Evolutionary conservation across 2,888 invertebrate species (phyloP), one percentile per base, ranked within the genome.

Genomic region (Blastobasis adustella): DNA sequence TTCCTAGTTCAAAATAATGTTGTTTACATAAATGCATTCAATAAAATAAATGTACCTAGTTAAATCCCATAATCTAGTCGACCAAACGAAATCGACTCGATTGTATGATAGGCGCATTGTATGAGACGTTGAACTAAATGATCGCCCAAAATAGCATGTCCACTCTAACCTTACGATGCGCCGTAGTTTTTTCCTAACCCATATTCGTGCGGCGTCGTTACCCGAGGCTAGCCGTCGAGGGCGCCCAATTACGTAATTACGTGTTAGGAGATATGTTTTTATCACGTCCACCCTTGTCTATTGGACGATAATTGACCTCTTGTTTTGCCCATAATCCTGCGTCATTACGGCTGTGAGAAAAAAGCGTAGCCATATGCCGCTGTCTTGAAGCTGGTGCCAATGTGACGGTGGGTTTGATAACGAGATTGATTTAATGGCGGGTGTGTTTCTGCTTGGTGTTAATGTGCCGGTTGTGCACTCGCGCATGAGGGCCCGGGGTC

Each of bases 241-340:
- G 79, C 75, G 75, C 84, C 71, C 87, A 86, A 88, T 88, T 88
- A 88, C 81, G 84, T 87, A 88, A 88, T 88, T 88, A 88, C 71
- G 86, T 86, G 87, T 87, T 86, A 87, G 83, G 70, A 84, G 83
- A 88, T 88, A 77, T 87, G 88, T 87, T 88, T 87, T 88, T 88
- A 88, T 85, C 88, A 86, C 86, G 84, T 88, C 85, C 81, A 86
- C 86, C 87, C 86, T 82, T 83, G 85, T 87, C 87, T 87, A 87
- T 85, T 69, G 72, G 69, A 75, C 73, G 75, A 82, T 87, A 86
- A 87, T 87, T 82, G 82, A 82, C 68, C 79, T 79, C 82, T 84
- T 81, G 82, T 84, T 84, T 82, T 77, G 77, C 69, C 72, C 69
- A 75, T 82, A 79, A 83, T 82, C 79, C 70, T 60, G 73, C 77